Evolutionary conservation across 2,113 vertebrate species (phyloP), one percentile per base, ranked within the genome.

Genomic region (Cyanocitta stelleri): DNA sequence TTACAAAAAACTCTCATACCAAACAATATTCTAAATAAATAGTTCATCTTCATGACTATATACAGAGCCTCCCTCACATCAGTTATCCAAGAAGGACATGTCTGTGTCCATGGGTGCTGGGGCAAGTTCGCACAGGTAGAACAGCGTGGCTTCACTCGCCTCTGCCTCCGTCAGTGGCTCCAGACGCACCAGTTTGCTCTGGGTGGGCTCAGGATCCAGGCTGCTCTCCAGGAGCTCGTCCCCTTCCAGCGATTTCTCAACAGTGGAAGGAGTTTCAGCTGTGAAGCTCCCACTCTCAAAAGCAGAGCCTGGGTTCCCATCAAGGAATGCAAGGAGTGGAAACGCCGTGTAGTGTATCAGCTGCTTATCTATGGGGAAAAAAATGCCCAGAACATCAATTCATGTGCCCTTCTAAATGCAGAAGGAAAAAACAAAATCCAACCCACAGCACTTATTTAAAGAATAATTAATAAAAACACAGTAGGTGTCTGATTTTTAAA

Each of bases 81-180:
- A 98, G 77, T 98, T 96, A 75, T 98, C 98, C 97, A 99, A 89
- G 66, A 98, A 98, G 5, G 97, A 74, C 83, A 98, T 97, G 39
- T 99, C 98, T 8, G 95, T 95, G 85, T 98, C 98, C 97, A 98
- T 97, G 76, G 98, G 97, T 12, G 96, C 98, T 8, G 98, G 97
- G 62, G 97, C 98, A 83, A 99, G 99, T 98, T 99, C 99, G 37
- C 99, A 99, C 88, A 99, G 97, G 97, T 99, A 99, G 95, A 99
- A 99, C 12, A 99, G 98, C 0, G 99, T 99, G 64, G 99, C 98
- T 91, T 99, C 98, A 3, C 98, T 99, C 9, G 99, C 99, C 96
- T 99, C 99, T 0, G 99, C 99, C 96, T 99, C 99, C 0, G 99
- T 99, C 95, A 99, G 97, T 0, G 99, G 99, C 95, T 99, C 99